Base-by-base conservation (phyloP, 2,113 vertebrate species). In the Oreocharis arfaki region DNA sequence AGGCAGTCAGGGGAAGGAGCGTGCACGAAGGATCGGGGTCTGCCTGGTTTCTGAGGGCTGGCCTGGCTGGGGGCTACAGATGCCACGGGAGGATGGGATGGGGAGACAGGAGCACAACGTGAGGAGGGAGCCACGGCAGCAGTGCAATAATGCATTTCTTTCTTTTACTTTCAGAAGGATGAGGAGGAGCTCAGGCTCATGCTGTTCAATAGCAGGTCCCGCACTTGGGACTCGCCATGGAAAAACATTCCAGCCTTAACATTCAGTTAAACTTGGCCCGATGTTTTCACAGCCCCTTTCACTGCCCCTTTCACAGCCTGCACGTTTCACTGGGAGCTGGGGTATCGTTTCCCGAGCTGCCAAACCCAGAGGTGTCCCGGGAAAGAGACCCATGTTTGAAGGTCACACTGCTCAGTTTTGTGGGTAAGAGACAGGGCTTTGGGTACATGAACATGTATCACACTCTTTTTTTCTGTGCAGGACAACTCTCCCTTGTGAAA, bases 261-360 rank as follows among this genome's bases (percentile, higher is more conserved):
- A 6, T 11, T 55, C 32, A 46, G 42, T 60, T 77, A 44, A 87
- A 56, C 37, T 35, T 32, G 17, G 32, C 7, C 68, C 17, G 50
- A 52, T 22, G 53, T 41, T 60, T 61, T 52, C 47, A n/a, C 18
- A 50, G 59, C 69, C 35, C 55, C n/a, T n/a, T n/a, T n/a, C 2
- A 1, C 32, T 46, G 64, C 50, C 50, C n/a, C 0, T 21, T 33
- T 24, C 59, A 21, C 1, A 68, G 71, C 77, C 64, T 16, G 39
- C 23, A 16, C 27, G 59, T 68, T 52, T 13, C 32, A 3, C 50
- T 20, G 37, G 67, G 24, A 71, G 41, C 63, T 77, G n/a, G 11
- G 23, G 6, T 20, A 10, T 1, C 10, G 0, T 3, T 15, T 9
- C 11, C 10, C 7, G 28, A 71, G 76, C 67, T 42, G 46, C 71